These are phyloP conservation scores for Zosterops pallidus DNA, from an alignment of 2,113 vertebrate species.

Conservation along the genomic window DNA sequence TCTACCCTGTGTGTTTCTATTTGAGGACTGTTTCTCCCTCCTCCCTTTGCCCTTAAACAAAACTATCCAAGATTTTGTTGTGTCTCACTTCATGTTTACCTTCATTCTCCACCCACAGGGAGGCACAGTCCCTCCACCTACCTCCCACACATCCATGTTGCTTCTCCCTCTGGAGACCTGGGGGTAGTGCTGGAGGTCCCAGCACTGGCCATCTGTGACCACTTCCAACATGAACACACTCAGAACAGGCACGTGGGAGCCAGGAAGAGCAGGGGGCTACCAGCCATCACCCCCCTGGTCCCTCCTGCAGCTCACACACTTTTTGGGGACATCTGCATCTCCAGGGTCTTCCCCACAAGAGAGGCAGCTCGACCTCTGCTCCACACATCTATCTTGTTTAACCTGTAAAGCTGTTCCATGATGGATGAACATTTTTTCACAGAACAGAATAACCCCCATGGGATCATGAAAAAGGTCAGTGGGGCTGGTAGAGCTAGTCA, in stretches of 20 bases:
- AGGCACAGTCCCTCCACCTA: slow-evolving; percentile 20
- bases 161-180: background rate
- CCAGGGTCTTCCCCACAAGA: background rate
- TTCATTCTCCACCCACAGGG: slow-evolving; percentile 3
- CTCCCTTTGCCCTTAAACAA: background rate
- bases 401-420: background rate
- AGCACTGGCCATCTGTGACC: background rate
- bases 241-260: accelerated
- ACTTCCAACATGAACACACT: background rate
- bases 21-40: background rate
- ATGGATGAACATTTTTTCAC: background rate
- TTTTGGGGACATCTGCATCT: background rate
- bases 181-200: background rate
- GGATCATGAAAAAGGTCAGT: background rate
- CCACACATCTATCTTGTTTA: background rate
- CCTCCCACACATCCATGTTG: background rate
- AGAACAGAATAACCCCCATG: background rate
- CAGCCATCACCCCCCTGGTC: background rate
- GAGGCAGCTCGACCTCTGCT: background rate
- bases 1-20: background rate
- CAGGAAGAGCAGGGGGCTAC: background rate
- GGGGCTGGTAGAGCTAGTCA: background rate
- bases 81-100: background rate
- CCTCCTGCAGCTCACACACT: background rate
- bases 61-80: background rate